A percentile compares a stretch with the other conserved stretches of the same genome.
These are phyloP conservation scores for Caenorhabditis sp. DNA, from an alignment of 2,888 invertebrate genomes.

Conservation along the genomic window DNA sequence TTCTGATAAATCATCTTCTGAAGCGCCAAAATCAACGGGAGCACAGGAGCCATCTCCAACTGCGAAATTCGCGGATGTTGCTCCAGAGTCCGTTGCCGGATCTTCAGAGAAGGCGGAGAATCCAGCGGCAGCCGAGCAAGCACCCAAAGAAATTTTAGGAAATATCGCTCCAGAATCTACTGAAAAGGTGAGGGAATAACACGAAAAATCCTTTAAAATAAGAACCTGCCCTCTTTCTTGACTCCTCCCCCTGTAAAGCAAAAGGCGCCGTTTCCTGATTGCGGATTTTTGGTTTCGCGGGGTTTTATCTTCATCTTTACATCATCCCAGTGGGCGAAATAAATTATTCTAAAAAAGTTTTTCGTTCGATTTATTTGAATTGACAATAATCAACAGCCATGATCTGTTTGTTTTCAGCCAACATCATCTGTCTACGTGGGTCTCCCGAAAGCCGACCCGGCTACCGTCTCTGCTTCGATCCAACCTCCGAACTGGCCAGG, in stretches of 20 bases:
- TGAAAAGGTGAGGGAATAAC: neutral
- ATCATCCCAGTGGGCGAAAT: no score
- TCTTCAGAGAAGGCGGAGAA: constrained; percentile 12
- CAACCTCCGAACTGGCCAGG: constrained; percentile 28
- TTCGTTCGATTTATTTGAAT: no score
- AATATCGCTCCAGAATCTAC: constrained; percentile 46
- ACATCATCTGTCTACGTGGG: constrained; percentile 25
- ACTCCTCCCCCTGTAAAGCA: no score
- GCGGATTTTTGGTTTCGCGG: no score
- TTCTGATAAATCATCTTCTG: constrained; percentile 12
- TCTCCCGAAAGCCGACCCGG: constrained; percentile 39
- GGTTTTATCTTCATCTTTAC: no score
- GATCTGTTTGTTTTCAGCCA: constrained; percentile 8
- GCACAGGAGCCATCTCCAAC: neutral
- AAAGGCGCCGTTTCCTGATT: no score
- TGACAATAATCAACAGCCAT: no score
- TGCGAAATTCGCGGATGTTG: constrained; percentile 7
- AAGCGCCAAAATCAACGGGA: neutral
- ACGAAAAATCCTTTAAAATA: neutral
- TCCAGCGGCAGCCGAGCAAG: neutral
- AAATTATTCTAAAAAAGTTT: no score
- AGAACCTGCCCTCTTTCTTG: no score
- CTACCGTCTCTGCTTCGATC: constrained; percentile 21
- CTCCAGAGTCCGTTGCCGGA: constrained; percentile 28
- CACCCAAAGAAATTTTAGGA: neutral